phyloP scores from a whole-genome alignment of 2,888 invertebrate genomes.

The Metacarcinus magister region DNA sequence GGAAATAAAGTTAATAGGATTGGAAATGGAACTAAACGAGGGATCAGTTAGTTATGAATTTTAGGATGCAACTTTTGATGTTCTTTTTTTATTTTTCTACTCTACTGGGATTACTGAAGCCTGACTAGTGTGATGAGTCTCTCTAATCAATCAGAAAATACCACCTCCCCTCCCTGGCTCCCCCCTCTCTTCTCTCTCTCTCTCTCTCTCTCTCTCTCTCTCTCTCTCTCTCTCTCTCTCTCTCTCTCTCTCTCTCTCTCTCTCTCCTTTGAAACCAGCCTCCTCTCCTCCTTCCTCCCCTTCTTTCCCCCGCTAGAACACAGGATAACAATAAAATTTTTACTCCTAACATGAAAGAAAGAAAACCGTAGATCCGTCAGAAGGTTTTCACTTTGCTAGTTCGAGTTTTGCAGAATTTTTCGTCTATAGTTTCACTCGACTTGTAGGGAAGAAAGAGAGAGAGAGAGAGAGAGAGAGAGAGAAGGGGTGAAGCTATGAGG shows the following conservation, averaged over 20 bases:
- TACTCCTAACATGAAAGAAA: neutral
- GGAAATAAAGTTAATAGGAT: neutral
- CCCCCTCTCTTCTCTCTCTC: neutral
- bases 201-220: too few species aligned
- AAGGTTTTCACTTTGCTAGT: neutral
- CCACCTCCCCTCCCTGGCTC: neutral
- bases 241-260: neutral
- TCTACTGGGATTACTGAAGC: neutral
- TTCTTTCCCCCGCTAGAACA: neutral
- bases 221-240: neutral
- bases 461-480: too few species aligned
- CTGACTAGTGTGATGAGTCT: neutral
- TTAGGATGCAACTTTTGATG: neutral
- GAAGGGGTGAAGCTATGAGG: too few species aligned
- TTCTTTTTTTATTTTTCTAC: neutral
- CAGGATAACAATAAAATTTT: neutral
- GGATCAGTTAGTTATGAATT: neutral
- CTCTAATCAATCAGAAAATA: slow-evolving; percentile 33
- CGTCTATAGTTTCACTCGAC: neutral
- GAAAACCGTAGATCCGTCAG: neutral
- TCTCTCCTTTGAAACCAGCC: neutral
- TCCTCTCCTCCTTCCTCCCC: neutral
- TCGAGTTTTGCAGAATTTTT: neutral
- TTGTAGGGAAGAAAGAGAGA: neutral
- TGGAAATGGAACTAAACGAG: neutral